phyloP scores from a whole-genome alignment of 2,113 vertebrate species.

The Apaloderma vittatum region DNA sequence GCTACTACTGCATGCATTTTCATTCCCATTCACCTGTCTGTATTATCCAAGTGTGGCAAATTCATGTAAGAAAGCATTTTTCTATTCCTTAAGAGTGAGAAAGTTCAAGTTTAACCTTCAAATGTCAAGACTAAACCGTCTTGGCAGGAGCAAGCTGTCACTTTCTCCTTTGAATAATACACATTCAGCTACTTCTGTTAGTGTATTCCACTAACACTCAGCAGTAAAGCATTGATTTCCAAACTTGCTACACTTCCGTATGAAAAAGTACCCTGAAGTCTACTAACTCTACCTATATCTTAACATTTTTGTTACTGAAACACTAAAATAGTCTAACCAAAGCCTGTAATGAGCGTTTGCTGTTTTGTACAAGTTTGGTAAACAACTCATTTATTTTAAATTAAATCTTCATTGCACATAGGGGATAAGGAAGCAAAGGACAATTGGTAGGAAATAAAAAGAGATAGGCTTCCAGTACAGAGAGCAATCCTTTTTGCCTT shows the following conservation, averaged over 20 bases:
- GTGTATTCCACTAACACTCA: neutral
- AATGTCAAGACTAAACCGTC: neutral
- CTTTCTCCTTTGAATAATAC: neutral
- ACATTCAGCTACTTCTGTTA: neutral
- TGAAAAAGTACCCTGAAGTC: neutral
- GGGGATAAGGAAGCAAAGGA: neutral
- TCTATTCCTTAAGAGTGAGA: neutral
- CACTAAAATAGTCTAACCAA: neutral
- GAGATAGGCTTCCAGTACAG: neutral
- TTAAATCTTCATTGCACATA: neutral
- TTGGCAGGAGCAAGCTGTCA: neutral
- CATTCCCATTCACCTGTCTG: neutral
- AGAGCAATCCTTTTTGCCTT: neutral
- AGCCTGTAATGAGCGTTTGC: neutral
- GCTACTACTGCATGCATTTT: neutral
- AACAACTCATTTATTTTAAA: slow-evolving; percentile 46
- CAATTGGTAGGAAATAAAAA: neutral
- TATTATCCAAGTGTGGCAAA: neutral
- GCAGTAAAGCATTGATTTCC: neutral
- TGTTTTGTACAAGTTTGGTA: neutral
- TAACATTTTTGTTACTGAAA: neutral
- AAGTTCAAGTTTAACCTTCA: neutral
- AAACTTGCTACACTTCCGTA: neutral
- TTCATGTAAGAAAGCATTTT: neutral
- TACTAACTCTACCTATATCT: neutral